Evolutionary conservation across 2,113 vertebrate genomes (phyloP), one percentile per base, ranked within the genome.

Genomic region (Hepsetus odoe): DNA sequence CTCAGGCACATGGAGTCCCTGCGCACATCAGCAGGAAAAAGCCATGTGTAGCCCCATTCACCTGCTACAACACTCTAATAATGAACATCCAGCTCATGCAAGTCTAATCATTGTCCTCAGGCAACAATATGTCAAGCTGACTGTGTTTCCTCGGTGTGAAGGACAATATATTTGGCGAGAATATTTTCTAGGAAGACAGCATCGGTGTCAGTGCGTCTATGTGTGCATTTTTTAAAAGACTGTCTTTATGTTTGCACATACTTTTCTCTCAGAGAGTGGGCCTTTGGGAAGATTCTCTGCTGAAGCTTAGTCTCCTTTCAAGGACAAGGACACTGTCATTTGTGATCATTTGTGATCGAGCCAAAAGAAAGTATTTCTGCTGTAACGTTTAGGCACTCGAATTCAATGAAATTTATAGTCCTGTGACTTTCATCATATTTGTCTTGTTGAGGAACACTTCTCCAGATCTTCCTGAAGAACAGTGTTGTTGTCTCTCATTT

Each of bases 11-110:
- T 5, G 40, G 28, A 49, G 5, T 46, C 40, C 22, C 42, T 18
- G 59, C 38, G 44, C 9, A 77, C 66, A 61, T 20, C 28, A 7
- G 76, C 53, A 33, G 51, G 51, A 7, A 59, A 77, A 35, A 44
- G 64, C 64, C 30, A 46, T 35, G 64, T 62, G 4, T 67, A 66
- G n/a, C 56, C 12, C 13, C 33, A 9, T 16, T 30, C 46, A 38
- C 18, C 46, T 33, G 44, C 40, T 28, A 61, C 51, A 73, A 65
- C 61, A 8, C 26, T 73, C 77, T 33, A 67, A 77, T 83, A 80
- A 80, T 72, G 62, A 80, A 80, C 53, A 72, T 26, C 26, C 44
- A 67, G 26, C 78, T 77, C 77, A 83, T 80, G 78, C 74, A 80
- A 80, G 73, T 83, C 73, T 72, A 75, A 80, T 68, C 42, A 65